A percentile compares a stretch with the other conserved stretches of the same genome.
phyloP scores from a whole-genome alignment of 1,140 invertebrate species.

The Aphis gossypii region DNA sequence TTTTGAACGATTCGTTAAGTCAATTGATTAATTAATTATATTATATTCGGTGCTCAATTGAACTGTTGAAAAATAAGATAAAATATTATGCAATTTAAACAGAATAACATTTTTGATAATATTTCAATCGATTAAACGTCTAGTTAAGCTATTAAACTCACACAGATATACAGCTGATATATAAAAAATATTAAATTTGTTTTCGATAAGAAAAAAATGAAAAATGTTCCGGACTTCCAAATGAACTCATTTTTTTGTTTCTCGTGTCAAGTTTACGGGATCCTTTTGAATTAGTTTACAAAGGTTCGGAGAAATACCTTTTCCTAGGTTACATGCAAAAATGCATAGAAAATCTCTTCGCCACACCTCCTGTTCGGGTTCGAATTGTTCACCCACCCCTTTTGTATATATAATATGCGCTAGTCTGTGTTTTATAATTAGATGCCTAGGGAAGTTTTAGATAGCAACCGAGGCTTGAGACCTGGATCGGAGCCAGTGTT shows the following conservation, averaged over 20 bases:
- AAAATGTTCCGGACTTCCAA: not conserved
- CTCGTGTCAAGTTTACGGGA: not conserved
- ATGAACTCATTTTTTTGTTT: not conserved
- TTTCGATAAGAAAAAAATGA: not conserved
- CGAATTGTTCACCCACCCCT: not conserved
- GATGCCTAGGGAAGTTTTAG: constrained; percentile 50
- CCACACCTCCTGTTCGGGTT: too few species aligned
- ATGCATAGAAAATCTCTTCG: constrained; percentile 2
- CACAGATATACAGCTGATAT: too few species aligned
- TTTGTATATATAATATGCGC: not conserved
- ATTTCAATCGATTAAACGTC: not conserved
- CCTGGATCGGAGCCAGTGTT: constrained; percentile 41
- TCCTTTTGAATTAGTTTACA: not conserved
- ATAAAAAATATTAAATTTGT: not conserved
- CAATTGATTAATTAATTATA: not conserved
- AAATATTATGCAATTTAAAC: not conserved
- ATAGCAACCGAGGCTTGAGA: constrained; percentile 8
- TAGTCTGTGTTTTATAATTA: constrained; percentile 48
- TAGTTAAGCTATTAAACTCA: not conserved
- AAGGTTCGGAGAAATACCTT: not conserved
- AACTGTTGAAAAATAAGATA: not conserved
- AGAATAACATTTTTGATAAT: not conserved
- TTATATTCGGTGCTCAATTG: not conserved
- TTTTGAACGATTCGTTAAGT: not conserved
- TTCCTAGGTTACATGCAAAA: not conserved